Base-by-base conservation (phyloP, 2,888 invertebrate species). In the Zhengitettix transpicula region DNA sequence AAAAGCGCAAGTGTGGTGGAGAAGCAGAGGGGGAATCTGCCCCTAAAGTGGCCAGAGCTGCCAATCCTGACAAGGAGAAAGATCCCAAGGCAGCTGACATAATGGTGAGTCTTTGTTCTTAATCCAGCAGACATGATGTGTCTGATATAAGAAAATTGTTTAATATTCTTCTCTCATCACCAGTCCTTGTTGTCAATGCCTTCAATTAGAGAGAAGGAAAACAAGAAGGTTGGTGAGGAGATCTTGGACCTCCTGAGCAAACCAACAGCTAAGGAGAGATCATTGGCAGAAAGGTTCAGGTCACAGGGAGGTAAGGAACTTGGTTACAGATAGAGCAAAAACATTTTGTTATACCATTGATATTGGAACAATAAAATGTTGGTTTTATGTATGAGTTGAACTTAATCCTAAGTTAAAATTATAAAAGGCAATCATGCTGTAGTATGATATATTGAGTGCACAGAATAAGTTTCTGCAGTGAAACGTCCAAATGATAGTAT, bases 191-290 rank as follows among this genome's bases (percentile, higher is more conserved):
- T 94, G 64, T 86, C 89, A n/a, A 86, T 89, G 82, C 93, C 95
- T 0, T 94, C 96, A 0, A 92, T 94, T 15, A 82, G 94, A 68
- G 97, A 98, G 71, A 93, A 93, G 68, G 95, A 96, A 69, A 94
- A 86, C 64, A 96, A 96, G 72, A 87, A 94, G 74, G 84, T 96
- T 1, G 94, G 94, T 0, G 96, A 97, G 72, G 97, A 98, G 75
- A 97, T 98, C 60, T 78, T 94, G 67, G 93, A 93, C 69, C 75
- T 98, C 15, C 74, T 98, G 1, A 95, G 93, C 67, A 93, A 93
- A 72, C 96, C 96, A 10, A 96, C 96, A 0, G 96, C 96, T 1
- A 97, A 97, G 72, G 96, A 98, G 73, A 83, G 89, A 67, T 93
- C 91, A 1, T 75, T 97, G n/a, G 92, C 94, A 1, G 96, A 97